Evolutionary conservation across 2,113 vertebrate genomes (phyloP).

Genomic region (Trichechus manatus): DNA sequence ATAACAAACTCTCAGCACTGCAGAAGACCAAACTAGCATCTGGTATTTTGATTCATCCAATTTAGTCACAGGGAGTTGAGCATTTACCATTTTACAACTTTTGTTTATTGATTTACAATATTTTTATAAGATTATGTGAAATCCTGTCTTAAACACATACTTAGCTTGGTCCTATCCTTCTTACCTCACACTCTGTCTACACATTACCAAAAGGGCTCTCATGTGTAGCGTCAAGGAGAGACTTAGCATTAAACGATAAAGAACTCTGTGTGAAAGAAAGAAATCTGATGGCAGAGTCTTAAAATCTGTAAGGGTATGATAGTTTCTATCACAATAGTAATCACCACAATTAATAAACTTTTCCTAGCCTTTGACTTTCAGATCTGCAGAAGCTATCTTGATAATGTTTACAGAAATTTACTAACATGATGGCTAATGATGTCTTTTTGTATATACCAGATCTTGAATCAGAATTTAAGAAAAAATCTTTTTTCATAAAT

Average conservation of each 20-base stretch:
- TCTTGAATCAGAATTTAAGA: neutral
- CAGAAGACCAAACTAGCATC: slow-evolving; percentile 85
- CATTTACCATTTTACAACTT: slow-evolving; percentile 81
- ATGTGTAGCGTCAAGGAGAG: slow-evolving; percentile 63
- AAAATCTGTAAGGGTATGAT: slow-evolving; percentile 61
- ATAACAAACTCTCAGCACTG: slow-evolving; percentile 85
- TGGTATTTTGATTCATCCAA: slow-evolving; percentile 86
- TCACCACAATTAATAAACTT: slow-evolving; percentile 49
- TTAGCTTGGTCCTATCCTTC: slow-evolving; percentile 61
- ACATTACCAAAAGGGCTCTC: slow-evolving; percentile 29
- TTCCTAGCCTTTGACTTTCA: neutral
- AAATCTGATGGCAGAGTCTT: slow-evolving; percentile 41
- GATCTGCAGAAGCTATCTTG: neutral
- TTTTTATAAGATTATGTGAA: slow-evolving; percentile 84
- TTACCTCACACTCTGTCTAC: slow-evolving; percentile 63
- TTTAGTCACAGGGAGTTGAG: slow-evolving; percentile 83
- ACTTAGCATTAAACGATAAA: slow-evolving; percentile 64
- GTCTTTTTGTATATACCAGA: neutral
- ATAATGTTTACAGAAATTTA: neutral
- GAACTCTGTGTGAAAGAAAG: slow-evolving; percentile 55
- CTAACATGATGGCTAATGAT: neutral
- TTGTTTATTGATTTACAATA: slow-evolving; percentile 85
- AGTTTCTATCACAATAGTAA: slow-evolving; percentile 66
- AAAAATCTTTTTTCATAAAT: neutral
- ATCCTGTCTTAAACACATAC: slow-evolving; percentile 73